phyloP scores from a whole-genome alignment of 2,113 vertebrate species.

The Carassius carassius region DNA sequence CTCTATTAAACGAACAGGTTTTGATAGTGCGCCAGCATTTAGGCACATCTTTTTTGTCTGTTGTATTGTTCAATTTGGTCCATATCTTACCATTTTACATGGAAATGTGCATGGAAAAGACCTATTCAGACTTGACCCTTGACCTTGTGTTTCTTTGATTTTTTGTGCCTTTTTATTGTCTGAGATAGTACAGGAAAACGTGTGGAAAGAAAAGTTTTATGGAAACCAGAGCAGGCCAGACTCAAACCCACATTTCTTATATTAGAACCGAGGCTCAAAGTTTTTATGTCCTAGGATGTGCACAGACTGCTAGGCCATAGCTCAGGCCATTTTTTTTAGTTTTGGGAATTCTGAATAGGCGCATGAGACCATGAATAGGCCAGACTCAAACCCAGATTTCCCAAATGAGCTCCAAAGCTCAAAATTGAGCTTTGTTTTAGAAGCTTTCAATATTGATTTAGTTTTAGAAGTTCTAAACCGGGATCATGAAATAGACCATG shows the following conservation, averaged over 20 bases:
- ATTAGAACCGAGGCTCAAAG: not conserved
- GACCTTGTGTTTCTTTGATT: not conserved
- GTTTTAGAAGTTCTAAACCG: not conserved
- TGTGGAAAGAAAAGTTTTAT: not conserved
- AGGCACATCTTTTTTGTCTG: conserved; percentile 36
- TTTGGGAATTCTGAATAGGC: not conserved
- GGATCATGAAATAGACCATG: not conserved
- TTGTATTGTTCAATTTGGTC: not conserved
- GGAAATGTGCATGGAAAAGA: not conserved
- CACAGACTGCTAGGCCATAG: not conserved
- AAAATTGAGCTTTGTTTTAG: not conserved
- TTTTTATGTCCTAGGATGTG: not conserved
- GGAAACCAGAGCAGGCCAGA: not conserved
- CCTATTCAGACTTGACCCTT: not conserved
- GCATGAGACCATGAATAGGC: not conserved
- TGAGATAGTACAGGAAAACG: not conserved
- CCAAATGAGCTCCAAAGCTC: not conserved
- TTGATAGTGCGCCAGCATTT: not conserved
- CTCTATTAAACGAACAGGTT: conserved; percentile 33
- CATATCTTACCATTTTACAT: not conserved
- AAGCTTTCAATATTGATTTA: too few species aligned
- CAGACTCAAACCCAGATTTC: not conserved
- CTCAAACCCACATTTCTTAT: not conserved
- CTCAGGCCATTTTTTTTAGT: not conserved
- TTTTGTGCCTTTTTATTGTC: not conserved